phyloP scores from a whole-genome alignment of 2,113 vertebrate genomes.

The Caranx ignobilis region DNA sequence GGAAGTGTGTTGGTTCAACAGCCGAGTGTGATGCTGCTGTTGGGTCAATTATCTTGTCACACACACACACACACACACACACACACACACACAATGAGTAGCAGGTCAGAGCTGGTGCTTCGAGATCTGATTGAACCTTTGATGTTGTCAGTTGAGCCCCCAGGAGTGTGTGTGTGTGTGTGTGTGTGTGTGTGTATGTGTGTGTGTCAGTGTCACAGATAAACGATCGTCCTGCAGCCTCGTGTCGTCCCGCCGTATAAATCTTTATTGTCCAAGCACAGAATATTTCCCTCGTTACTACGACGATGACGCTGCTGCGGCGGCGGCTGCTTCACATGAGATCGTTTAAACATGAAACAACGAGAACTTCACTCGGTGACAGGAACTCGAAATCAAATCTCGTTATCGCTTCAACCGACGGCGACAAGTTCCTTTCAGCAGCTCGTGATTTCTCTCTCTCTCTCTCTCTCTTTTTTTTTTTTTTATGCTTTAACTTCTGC shows the following conservation, averaged over 20 bases:
- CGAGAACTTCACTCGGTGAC: neutral
- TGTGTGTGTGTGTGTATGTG: slow-evolving; percentile 18
- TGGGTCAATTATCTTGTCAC: slow-evolving; percentile 48
- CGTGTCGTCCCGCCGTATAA: neutral
- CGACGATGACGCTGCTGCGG: too few species aligned
- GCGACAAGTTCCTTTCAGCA: neutral
- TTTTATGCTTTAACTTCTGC: neutral
- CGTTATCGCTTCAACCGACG: neutral
- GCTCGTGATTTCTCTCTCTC: too few species aligned
- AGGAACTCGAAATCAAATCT: neutral
- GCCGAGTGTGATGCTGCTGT: slow-evolving; percentile 26
- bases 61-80: slow-evolving; percentile 19
- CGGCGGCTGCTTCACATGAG: neutral
- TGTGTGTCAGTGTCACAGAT: slow-evolving; percentile 20
- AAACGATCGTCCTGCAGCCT: slow-evolving; percentile 25
- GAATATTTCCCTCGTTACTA: neutral
- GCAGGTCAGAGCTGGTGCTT: slow-evolving; percentile 53
- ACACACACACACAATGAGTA: slow-evolving; percentile 19
- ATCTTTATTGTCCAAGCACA: neutral
- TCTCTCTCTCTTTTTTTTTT: too few species aligned
- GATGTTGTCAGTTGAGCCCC: slow-evolving; percentile 39
- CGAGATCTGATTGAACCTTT: slow-evolving; percentile 31
- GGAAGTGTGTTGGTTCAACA: slow-evolving; percentile 46
- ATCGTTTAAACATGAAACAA: neutral
- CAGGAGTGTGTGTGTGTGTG: slow-evolving; percentile 5